phyloP scores from a whole-genome alignment of 2,888 invertebrate genomes.

The Lycocerus yunnanus region DNA sequence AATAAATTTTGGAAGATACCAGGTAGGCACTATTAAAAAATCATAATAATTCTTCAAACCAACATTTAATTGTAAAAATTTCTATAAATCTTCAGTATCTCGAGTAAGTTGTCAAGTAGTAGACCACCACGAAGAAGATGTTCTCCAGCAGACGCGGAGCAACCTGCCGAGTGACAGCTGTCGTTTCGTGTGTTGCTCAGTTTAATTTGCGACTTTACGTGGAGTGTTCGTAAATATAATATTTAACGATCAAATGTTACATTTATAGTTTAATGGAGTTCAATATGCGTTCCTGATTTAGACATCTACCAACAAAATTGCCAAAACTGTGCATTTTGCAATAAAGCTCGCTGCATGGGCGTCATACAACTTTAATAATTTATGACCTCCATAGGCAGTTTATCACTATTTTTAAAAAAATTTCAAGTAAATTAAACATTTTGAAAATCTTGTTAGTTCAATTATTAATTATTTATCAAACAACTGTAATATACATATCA shows the following conservation, averaged over 20 bases:
- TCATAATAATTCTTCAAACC: conserved; percentile 28
- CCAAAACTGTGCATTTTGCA: background rate
- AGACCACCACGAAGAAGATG: conserved; percentile 52
- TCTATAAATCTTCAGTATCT: conserved; percentile 36
- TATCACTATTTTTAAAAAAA: background rate
- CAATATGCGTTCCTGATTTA: background rate
- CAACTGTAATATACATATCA: too few species aligned
- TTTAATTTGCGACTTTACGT: conserved; percentile 30
- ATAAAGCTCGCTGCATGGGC: background rate
- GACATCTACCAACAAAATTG: background rate
- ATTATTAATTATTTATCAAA: too few species aligned
- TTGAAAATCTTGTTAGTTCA: background rate
- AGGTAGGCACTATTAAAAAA: conserved; percentile 11
- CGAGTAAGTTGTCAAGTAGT: conserved; percentile 34
- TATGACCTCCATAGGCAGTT: background rate
- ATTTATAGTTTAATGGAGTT: conserved; percentile 18
- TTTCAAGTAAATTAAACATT: background rate
- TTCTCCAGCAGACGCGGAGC: conserved; percentile 45
- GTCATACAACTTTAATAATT: background rate
- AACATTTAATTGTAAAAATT: conserved; percentile 34
- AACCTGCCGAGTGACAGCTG: conserved; percentile 51
- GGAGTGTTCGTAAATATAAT: conserved; percentile 24
- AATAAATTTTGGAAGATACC: background rate
- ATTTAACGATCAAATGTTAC: conserved; percentile 23
- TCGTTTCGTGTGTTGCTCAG: conserved; percentile 36